A percentile compares a stretch with the other conserved stretches of the same genome.
phyloP scores from a whole-genome alignment of 1,140 invertebrate species.

The Plutomurus gul region DNA sequence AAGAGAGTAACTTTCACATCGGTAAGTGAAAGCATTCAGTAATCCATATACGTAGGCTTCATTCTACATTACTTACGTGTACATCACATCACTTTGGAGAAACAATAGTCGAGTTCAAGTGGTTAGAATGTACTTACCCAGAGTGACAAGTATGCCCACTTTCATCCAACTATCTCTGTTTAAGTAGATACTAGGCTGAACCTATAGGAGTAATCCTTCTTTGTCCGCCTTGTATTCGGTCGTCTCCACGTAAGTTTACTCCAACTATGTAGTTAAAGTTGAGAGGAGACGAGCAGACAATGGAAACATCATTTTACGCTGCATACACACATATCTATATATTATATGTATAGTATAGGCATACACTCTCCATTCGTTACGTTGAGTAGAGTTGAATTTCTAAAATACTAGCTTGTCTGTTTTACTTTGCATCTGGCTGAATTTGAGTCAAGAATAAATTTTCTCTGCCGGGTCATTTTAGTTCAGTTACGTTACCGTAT shows the following conservation, averaged over 20 bases:
- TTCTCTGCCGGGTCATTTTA: neutral
- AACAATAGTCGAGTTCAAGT: neutral
- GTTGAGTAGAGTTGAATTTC: neutral
- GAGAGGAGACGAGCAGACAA: neutral
- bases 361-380: no score
- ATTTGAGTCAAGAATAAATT: conserved; percentile 25
- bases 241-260: neutral
- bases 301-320: neutral
- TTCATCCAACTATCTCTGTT: neutral
- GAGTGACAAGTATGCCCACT: conserved; percentile 6
- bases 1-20: neutral
- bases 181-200: neutral
- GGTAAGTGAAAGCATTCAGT: conserved; percentile 4
- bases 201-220: neutral
- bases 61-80: no score
- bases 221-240: neutral
- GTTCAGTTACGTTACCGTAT: neutral
- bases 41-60: neutral
- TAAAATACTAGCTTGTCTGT: neutral
- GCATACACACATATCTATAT: neutral
- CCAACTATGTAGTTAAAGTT: neutral
- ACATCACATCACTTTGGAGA: no score
- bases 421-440: conserved; percentile 14
- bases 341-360: neutral
- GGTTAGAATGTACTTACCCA: neutral